phyloP scores from a whole-genome alignment of 2,113 vertebrate genomes.

The Ptilorrhoa leucosticta region DNA sequence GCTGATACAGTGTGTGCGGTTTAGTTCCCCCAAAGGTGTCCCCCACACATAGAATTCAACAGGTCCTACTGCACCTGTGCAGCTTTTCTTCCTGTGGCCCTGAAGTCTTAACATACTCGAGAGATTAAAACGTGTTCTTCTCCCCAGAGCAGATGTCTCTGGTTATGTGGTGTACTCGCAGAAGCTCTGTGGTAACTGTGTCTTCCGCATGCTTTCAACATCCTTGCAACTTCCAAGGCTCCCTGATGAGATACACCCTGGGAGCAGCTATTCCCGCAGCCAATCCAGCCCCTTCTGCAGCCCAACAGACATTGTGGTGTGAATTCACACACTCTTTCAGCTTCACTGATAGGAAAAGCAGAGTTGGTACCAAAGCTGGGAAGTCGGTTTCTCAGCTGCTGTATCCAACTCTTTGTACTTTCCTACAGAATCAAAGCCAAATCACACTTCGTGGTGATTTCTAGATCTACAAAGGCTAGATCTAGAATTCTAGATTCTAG shows the following conservation, averaged over 20 bases:
- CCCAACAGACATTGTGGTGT: background rate
- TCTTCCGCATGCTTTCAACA: background rate
- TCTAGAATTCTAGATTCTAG: no score
- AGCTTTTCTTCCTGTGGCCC: background rate
- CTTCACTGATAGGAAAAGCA: background rate
- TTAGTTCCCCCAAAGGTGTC: background rate
- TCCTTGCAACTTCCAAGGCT: background rate
- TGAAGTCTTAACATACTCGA: background rate
- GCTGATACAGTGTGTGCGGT: background rate
- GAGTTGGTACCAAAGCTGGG: background rate
- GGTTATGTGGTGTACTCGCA: background rate
- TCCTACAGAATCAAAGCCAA: background rate
- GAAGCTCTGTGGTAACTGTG: background rate
- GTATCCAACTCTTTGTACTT: background rate
- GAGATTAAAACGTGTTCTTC: background rate
- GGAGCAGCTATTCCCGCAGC: background rate
- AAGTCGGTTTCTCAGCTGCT: background rate
- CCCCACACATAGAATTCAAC: background rate
- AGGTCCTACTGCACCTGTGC: background rate
- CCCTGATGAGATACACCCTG: background rate
- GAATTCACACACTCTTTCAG: background rate
- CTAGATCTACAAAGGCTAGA: background rate
- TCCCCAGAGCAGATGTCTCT: background rate
- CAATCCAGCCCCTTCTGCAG: background rate
- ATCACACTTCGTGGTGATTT: background rate